These are phyloP conservation scores for Gopherus evgoodei DNA, from an alignment of 2,113 vertebrate genomes.

Conservation along the genomic window DNA sequence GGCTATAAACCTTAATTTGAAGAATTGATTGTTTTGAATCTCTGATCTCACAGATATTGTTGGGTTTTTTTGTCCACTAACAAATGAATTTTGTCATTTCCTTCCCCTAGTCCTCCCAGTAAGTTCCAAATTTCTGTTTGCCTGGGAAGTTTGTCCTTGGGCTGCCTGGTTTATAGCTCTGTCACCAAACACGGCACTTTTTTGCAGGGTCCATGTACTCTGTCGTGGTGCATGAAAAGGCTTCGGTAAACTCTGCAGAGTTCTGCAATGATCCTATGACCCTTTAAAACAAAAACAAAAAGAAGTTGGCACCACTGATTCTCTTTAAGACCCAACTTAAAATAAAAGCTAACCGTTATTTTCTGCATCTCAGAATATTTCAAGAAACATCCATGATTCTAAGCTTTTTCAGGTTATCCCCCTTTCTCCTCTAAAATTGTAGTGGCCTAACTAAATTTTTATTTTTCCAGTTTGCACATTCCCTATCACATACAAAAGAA, in stretches of 20 bases:
- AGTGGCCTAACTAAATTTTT: neutral
- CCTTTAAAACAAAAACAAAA: conserved; percentile 76
- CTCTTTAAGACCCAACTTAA: neutral
- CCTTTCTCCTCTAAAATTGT: neutral
- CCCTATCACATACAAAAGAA: neutral
- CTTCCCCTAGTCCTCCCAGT: neutral
- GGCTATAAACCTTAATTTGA: neutral
- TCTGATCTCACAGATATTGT: neutral
- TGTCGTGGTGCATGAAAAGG: conserved; percentile 85
- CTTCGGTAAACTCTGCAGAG: conserved; percentile 92
- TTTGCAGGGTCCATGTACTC: conserved; percentile 88
- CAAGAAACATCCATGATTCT: fast-evolving
- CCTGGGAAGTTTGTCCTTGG: neutral
- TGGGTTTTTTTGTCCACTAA: neutral
- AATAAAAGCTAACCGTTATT: fast-evolving
- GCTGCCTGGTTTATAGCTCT: neutral
- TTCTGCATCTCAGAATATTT: neutral
- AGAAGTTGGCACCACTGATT: neutral
- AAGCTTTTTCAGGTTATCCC: neutral
- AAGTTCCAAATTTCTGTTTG: neutral
- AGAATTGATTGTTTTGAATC: neutral
- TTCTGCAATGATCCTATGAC: conserved; percentile 95
- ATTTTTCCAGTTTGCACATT: neutral
- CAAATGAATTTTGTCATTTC: neutral
- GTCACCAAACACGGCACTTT: conserved; percentile 93